Percentiles rank a stretch among this genome's conserved stretches.
These are phyloP conservation scores for Porites lobata DNA, from an alignment of 92 coral and sea anemone species.

Conservation along the genomic window DNA sequence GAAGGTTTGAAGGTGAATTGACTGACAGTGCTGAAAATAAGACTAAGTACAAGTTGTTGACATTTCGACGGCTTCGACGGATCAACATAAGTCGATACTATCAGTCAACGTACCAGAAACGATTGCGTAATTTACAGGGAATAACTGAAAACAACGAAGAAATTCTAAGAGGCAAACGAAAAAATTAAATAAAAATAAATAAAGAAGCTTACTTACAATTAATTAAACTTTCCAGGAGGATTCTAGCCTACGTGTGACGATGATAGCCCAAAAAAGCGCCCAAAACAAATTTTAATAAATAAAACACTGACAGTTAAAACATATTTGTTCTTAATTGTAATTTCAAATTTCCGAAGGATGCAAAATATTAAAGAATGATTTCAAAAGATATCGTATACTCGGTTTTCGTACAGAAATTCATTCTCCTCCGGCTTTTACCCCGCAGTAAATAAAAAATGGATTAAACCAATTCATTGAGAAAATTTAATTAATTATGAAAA, in stretches of 20 bases:
- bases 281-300: not conserved
- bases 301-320: not conserved
- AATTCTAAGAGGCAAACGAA: not conserved
- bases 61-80: too few relatives aligned
- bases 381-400: not conserved
- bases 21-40: too few relatives aligned
- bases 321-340: not conserved
- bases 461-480: not conserved
- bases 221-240: not conserved
- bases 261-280: not conserved
- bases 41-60: too few relatives aligned
- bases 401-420: not conserved
- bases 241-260: not conserved
- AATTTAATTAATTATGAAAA: not conserved
- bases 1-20: too few relatives aligned
- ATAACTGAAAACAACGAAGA: not conserved
- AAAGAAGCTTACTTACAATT: not conserved
- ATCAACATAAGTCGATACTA: not conserved
- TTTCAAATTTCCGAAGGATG: constrained; percentile 2
- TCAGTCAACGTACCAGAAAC: not conserved
- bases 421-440: not conserved
- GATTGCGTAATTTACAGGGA: not conserved
- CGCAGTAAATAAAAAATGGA: not conserved
- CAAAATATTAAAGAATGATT: not conserved
- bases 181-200: not conserved